Evolutionary conservation across 2,113 vertebrate genomes (phyloP), one percentile per base, ranked within the genome.

Genomic region (Stomatorhinus ivindoensis): DNA sequence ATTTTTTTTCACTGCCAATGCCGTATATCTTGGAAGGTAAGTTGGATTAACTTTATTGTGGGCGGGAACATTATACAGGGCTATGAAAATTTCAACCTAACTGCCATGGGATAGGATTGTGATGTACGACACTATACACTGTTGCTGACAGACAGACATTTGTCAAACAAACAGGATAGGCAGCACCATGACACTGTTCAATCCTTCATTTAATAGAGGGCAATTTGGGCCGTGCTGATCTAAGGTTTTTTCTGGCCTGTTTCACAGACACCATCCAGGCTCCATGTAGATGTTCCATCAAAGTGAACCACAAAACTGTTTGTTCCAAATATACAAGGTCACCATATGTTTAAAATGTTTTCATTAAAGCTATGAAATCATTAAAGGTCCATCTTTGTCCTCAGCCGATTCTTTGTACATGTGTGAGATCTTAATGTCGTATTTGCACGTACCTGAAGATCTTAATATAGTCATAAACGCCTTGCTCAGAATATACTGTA

Each of bases 91-190:
- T 65, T 65, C 27, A 5, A 21, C 31, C 61, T 76, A 17, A 42
- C 85, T 82, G 27, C 27, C 9, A 58, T 11, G 50, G 35, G 51
- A 58, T 51, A 51, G 21, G 69, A 58, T 46, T 35, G 86, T 83
- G 89, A 90, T 83, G n/a, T 65, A 88, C 76, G 44, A 88, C 21
- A 17, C 44, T 15, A 50, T 47, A 21, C 35, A 31, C 65, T 19
- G 15, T 47, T 42, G 47, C 35, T 83, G 50, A 58, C 69, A 48
- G 11, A 24, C 2, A 2, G 35, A 89, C 31, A 76, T 80, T 80
- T 80, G 73, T 80, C 27, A 46, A 87, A 95, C 94, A 46, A 89
- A 90, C 93, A 91, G 94, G 86, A 92, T 89, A 92, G 24, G 35
- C 11, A 80, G 11, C 39, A 21, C 24, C 39, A 24, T 88, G 21